Conservation (phyloP, 2,888 invertebrate species). For the Alentia gelatinosa region DNA sequence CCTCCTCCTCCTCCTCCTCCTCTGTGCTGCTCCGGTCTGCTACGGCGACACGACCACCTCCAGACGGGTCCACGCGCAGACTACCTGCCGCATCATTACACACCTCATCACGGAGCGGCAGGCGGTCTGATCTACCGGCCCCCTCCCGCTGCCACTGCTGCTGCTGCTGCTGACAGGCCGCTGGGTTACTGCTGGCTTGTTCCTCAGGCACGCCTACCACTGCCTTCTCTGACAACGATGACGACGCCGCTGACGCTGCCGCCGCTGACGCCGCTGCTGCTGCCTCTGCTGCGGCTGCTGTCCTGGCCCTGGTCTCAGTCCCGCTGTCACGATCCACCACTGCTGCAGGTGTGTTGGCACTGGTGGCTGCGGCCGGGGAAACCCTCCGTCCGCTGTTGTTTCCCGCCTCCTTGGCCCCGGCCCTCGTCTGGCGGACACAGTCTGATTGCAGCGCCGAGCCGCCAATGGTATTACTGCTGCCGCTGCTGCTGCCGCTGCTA, state of each 20-base stretch:
- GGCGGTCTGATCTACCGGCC: background rate
- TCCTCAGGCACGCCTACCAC: constrained; percentile 27
- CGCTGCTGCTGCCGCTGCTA: background rate
- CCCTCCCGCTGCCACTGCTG: background rate
- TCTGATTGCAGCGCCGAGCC: background rate
- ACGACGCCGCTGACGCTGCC: background rate
- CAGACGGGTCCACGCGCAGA: constrained; percentile 4
- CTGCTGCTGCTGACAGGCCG: constrained; percentile 44
- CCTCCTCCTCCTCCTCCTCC: background rate
- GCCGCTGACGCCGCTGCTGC: background rate
- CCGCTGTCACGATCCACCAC: background rate
- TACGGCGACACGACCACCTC: constrained; percentile 36
- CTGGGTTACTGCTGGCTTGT: constrained; percentile 25
- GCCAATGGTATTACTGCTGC: background rate
- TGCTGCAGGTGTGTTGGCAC: background rate
- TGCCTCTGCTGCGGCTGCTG: background rate
- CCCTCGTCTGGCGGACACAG: background rate
- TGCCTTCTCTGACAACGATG: background rate
- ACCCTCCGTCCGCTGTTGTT: background rate
- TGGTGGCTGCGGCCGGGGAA: background rate
- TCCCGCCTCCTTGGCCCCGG: background rate
- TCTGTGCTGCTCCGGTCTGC: background rate
- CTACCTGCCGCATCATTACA: constrained; percentile 50
- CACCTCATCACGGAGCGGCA: constrained; percentile 33
- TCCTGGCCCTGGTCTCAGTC: constrained; percentile 17